Evolutionary conservation across 2,888 invertebrate genomes (phyloP).

Genomic region (Pycnomerus fuliginosus): DNA sequence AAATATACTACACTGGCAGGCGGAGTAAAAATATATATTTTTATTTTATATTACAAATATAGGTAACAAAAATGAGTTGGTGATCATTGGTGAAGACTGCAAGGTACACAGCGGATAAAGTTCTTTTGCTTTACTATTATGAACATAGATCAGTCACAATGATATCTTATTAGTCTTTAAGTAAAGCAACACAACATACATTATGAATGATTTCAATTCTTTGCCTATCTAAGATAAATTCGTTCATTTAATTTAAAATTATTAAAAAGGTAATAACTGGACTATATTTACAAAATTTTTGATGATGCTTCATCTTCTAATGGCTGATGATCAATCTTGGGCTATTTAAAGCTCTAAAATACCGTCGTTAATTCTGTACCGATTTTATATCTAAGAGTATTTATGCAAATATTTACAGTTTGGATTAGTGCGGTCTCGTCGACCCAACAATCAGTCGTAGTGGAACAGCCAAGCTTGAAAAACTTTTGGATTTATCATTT

Average conservation of each 20-base stretch:
- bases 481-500: too few relatives aligned
- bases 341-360: conserved; percentile 34
- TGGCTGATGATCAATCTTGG: conserved; percentile 29
- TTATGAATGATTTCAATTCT: conserved; percentile 44
- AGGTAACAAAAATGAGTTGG: conserved; percentile 29
- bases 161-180: conserved; percentile 43
- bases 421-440: conserved; percentile 33
- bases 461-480: too few relatives aligned
- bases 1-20: conserved; percentile 46
- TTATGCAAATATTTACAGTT: conserved; percentile 43
- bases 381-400: conserved; percentile 29
- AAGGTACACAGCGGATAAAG: conserved; percentile 54
- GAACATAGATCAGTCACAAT: conserved; percentile 52
- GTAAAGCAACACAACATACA: conserved; percentile 55
- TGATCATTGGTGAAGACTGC: conserved; percentile 40
- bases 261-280: conserved; percentile 55
- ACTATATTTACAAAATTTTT: conserved; percentile 54
- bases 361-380: conserved; percentile 30
- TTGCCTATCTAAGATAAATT: conserved; percentile 55
- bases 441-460: conserved; percentile 47
- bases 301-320: conserved; percentile 39
- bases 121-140: conserved; percentile 34
- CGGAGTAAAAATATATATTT: conserved; percentile 41
- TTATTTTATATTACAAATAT: conserved; percentile 18
- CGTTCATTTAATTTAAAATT: conserved; percentile 54